Conservation (phyloP, 2,113 vertebrate species). For the Platichthys stellatus region DNA sequence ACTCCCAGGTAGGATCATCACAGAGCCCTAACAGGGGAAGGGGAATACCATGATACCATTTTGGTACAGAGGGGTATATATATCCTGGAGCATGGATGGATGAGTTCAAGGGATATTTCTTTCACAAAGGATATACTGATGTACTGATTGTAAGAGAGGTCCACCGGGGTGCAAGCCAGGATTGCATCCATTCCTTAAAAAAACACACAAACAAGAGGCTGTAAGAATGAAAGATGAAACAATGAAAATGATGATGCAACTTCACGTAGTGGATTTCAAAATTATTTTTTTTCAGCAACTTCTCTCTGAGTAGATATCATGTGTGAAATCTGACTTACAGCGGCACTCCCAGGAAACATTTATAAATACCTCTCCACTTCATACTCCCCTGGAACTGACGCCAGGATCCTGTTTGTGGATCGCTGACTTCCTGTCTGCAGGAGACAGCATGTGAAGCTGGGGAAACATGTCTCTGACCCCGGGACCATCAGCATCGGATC, state of each 20-base stretch:
- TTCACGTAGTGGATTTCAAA: not conserved
- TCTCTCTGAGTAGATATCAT: not conserved
- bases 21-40: not conserved
- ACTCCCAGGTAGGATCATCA: constrained; percentile 9
- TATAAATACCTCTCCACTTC: not conserved
- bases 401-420: no score
- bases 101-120: not conserved
- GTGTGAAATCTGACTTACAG: not conserved
- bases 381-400: no score
- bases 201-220: not conserved
- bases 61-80: not conserved
- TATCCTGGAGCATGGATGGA: not conserved
- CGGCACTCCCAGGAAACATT: not conserved
- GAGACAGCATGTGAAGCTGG: no score
- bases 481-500: no score
- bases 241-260: not conserved
- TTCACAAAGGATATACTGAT: not conserved
- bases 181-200: not conserved
- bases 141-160: not conserved
- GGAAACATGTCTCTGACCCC: no score
- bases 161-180: not conserved
- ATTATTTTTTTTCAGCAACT: not conserved
- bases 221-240: not conserved
- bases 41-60: not conserved
- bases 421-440: no score